Base-by-base conservation (phyloP, 2,113 vertebrate species). In the Malurus cyaneus region DNA sequence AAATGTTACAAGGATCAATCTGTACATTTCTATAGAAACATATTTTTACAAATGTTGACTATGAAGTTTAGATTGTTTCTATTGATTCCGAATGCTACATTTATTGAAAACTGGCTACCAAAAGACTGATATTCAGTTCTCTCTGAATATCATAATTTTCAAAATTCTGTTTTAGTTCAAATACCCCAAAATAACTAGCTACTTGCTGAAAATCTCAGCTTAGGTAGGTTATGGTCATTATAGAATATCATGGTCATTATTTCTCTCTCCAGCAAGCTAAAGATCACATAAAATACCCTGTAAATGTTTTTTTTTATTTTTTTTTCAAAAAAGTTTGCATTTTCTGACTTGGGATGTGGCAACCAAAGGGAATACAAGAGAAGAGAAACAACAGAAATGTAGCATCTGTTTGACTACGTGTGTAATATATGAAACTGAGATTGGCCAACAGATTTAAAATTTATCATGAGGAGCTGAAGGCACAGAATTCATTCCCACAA, bases 311-410 rank as follows among this genome's bases (percentile, higher is more conserved):
- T 49, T 26, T 56, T 34, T 0, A 1, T 39, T 49, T 26, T 56
- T 60, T 44, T 73, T 1, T 4, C 1, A 24, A 54, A 56, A 31
- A n/a, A 4, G 0, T 0, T 46, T 18, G 2, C 12, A 26, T 80
- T 80, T 92, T 80, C 50, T 88, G 39, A 34, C 28, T 28, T 34
- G 14, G 21, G 2, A 2, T 60, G 44, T 56, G 34, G 18, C 28
- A 62, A 41, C 12, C 24, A 78, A 81, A 79, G 14, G 4, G 21
- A 81, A 71, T 32, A 46, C 14, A 67, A 81, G 28, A 28, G 8
- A 69, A 47, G 11, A 81, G 28, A 93, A 59, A 81, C 2, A 71
- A 16, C 7, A 85, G 24, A 85, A 60, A 54, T 29, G 6, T 49
- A 19, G 36, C 1, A 0, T 74, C 21, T 78, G 76, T 78, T 54